phyloP scores from a whole-genome alignment of 2,888 invertebrate species.

The Tachystola acroxantha region DNA sequence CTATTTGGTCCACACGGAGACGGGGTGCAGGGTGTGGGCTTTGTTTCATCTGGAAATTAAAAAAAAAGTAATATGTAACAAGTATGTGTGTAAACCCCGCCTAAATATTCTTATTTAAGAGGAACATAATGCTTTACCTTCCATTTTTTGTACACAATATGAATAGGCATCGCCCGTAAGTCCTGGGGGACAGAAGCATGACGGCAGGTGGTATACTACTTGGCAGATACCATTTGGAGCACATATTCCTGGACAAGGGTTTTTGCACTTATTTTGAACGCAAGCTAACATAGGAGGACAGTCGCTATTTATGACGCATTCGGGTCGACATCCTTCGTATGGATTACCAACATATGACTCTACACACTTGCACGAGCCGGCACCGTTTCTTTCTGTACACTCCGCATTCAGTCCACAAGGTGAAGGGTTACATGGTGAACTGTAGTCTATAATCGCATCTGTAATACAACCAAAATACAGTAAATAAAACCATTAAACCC shows the following conservation, averaged over 20 bases:
- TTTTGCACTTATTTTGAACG: constrained; percentile 85
- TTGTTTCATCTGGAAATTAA: constrained; percentile 46
- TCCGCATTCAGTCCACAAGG: constrained; percentile 83
- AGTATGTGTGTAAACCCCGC: too few relatives aligned
- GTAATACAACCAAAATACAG: constrained; percentile 21
- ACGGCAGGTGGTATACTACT: constrained; percentile 86
- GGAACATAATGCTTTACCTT: constrained; percentile 49
- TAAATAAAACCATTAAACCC: too few relatives aligned
- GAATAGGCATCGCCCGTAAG: constrained; percentile 85
- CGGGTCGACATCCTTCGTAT: constrained; percentile 85
- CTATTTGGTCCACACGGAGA: constrained; percentile 90
- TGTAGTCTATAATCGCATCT: constrained; percentile 60
- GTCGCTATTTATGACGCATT: constrained; percentile 89
- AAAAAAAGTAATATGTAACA: constrained; percentile 1
- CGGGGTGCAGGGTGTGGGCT: constrained; percentile 80
- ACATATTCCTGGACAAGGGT: constrained; percentile 89
- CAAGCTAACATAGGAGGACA: constrained; percentile 86
- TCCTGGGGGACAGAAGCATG: constrained; percentile 83
- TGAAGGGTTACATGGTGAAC: constrained; percentile 82
- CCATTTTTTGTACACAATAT: constrained; percentile 70
- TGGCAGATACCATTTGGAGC: constrained; percentile 85
- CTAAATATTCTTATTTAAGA: too few relatives aligned
- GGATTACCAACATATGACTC: constrained; percentile 74
- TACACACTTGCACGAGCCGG: constrained; percentile 84
- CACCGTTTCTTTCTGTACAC: constrained; percentile 80